Base-by-base conservation (phyloP, 2,888 invertebrate species). In the Acanthopleura granulata region DNA sequence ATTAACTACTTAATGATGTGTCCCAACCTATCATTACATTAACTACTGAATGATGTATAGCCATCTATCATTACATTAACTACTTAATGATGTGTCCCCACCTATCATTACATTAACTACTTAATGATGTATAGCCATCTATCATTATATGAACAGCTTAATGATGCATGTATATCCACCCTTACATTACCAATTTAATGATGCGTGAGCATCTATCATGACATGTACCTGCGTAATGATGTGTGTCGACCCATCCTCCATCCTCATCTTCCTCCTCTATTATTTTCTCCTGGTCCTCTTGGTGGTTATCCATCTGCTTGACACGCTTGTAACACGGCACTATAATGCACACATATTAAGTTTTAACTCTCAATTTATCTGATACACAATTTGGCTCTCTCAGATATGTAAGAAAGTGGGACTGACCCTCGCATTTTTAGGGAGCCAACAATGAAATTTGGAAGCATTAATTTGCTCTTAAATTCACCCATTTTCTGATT, bases 241-340 rank as follows among this genome's bases (percentile, higher is more conserved):
- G 98, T 18, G 99, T 99, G 90, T 99, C 98, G 0, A 99, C 97
- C 99, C 99, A 99, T 40, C 98, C 98, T 72, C 97, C 97, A 79
- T 92, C 92, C 27, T 95, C 96, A 85, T 92, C 92, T 75, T 94
- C 94, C 81, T 94, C 94, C 89, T 97, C 97, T 83, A 98, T 95
- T 62, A 90, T 93, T 87, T 95, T 95, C 91, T 99, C 98, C 86
- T 96, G 95, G 72, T 96, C 95, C 82, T 95, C 94, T 83, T 95
- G 94, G 88, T 97, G 97, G 49, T 82, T 88, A 91, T 97, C 97
- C 92, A 98, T 96, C 93, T 96, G 91, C 91, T 97, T 97, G 90
- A 98, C 99, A 81, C 99, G 93, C 81, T 97, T 94, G 82, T 95
- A 95, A 89, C 99, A 99, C 16, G 99, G 98, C 25, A 99, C 98